A percentile compares a stretch with the other conserved stretches of the same genome.
Conservation (phyloP, 2,113 vertebrate species). For the Prinia subflava region DNA sequence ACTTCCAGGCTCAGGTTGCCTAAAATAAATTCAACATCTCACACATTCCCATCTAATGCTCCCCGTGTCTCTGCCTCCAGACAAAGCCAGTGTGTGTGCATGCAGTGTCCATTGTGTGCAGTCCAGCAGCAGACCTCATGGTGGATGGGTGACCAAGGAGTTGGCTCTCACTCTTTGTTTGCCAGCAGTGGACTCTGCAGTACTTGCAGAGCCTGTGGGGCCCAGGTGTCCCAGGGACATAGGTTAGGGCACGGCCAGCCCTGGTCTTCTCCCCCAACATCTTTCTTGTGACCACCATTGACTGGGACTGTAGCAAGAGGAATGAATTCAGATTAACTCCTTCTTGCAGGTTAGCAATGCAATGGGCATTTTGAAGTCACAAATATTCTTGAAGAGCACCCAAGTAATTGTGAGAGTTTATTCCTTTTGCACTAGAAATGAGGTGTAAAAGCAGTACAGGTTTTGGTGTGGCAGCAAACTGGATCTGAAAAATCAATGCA, state of each 20-base stretch:
- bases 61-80: rapidly evolving
- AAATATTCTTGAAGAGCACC: not conserved
- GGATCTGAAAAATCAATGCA: not conserved
- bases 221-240: rapidly evolving
- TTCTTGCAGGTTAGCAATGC: not conserved
- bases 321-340: not conserved
- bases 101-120: not conserved
- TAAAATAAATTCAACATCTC: not conserved
- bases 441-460: not conserved
- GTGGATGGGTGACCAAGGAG: rapidly evolving
- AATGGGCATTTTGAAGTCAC: not conserved
- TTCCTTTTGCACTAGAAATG: not conserved
- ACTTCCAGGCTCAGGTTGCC: not conserved
- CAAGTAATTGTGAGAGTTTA: not conserved
- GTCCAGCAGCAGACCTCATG: not conserved
- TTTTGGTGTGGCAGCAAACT: not conserved
- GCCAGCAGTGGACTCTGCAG: not conserved
- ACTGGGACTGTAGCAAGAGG: not conserved
- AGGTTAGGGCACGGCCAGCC: not conserved
- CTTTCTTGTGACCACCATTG: not conserved
- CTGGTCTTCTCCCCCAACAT: rapidly evolving
- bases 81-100: not conserved
- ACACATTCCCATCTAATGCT: not conserved
- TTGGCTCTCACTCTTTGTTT: not conserved
- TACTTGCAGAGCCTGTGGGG: rapidly evolving